phyloP scores from a whole-genome alignment of 2,888 invertebrate genomes.

The Eudemis profundana region DNA sequence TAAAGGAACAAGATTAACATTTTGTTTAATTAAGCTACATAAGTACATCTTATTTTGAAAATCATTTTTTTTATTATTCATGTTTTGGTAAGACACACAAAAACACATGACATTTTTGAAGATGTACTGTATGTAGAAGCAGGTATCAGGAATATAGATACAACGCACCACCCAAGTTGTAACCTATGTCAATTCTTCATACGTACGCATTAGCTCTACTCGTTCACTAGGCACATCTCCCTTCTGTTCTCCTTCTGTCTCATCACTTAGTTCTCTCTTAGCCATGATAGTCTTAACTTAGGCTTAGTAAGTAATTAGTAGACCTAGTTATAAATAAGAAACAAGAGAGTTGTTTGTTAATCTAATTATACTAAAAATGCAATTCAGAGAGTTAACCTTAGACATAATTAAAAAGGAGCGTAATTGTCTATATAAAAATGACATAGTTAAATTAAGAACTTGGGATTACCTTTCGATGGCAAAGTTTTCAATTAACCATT shows the following conservation, averaged over 20 bases:
- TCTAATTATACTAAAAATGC: conserved; percentile 79
- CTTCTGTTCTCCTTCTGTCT: conserved; percentile 52
- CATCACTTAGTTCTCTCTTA: conserved; percentile 66
- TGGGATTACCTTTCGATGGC: conserved; percentile 57
- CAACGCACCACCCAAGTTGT: conserved; percentile 45
- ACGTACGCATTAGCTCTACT: conserved; percentile 52
- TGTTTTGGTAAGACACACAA: background rate
- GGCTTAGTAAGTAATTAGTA: conserved; percentile 74
- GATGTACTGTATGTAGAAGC: conserved; percentile 17
- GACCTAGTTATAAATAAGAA: conserved; percentile 69
- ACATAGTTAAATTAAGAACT: conserved; percentile 61
- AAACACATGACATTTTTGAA: conserved; percentile 8
- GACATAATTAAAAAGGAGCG: conserved; percentile 66
- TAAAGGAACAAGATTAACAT: no score
- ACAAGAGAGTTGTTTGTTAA: conserved; percentile 82
- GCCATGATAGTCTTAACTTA: conserved; percentile 71
- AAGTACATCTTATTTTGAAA: no score
- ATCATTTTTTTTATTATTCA: background rate
- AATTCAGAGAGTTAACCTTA: conserved; percentile 84
- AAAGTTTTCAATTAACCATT: conserved; percentile 58
- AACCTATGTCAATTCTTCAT: conserved; percentile 68
- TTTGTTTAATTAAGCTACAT: no score
- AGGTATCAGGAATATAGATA: conserved; percentile 29
- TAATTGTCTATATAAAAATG: conserved; percentile 73
- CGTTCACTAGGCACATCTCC: conserved; percentile 52